A percentile compares a stretch with the other conserved stretches of the same genome.
Conservation (phyloP, 2,113 vertebrate genomes). For the Bettongia penicillata region DNA sequence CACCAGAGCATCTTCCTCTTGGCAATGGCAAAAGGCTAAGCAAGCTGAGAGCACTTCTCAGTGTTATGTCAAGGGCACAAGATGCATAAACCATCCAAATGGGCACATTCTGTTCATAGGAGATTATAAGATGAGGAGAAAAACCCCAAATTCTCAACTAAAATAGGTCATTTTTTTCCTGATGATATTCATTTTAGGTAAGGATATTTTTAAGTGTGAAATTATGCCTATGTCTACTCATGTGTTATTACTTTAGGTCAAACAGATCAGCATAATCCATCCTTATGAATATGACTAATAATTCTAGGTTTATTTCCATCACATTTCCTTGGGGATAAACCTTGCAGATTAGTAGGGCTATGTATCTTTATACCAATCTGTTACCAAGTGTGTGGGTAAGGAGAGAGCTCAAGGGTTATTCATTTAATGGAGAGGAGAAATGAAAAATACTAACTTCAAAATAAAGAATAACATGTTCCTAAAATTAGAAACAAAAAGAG, state of each 20-base stretch:
- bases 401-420: constrained; percentile 32
- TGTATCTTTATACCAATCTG: constrained; percentile 56
- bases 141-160: not conserved
- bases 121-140: not conserved
- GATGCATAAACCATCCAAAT: not conserved
- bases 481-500: not conserved
- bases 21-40: not conserved
- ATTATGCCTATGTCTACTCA: not conserved
- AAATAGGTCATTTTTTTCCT: constrained; percentile 17
- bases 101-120: constrained; percentile 34
- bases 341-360: constrained; percentile 40
- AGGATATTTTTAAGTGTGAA: no score
- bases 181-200: not conserved
- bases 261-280: constrained; percentile 31
- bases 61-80: not conserved
- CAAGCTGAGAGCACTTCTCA: not conserved
- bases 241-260: constrained; percentile 49
- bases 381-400: constrained; percentile 38
- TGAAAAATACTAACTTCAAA: constrained; percentile 53
- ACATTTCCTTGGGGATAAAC: constrained; percentile 43
- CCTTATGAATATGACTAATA: constrained; percentile 44
- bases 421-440: constrained; percentile 39
- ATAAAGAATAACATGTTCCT: constrained; percentile 25
- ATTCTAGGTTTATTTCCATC: constrained; percentile 73
- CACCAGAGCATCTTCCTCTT: not conserved